Conservation (phyloP, 2,797 vertebrate genomes). For the Phataginus tricuspis region DNA sequence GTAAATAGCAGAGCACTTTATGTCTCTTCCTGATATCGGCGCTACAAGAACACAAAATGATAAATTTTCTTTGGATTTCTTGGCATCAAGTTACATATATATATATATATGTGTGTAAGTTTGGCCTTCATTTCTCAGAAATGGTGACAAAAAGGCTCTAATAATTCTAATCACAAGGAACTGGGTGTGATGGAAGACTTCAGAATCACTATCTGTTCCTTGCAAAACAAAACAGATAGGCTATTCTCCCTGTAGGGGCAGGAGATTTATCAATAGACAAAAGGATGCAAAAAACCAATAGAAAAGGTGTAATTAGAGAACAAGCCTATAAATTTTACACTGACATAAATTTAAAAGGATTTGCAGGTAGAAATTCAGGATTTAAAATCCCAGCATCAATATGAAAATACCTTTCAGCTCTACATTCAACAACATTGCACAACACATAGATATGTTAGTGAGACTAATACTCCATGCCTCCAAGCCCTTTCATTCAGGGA, state of each 20-base stretch:
- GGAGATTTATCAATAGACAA: slow-evolving; percentile 84
- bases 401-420: slow-evolving; percentile 48
- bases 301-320: slow-evolving; percentile 80
- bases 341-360: slow-evolving; percentile 78
- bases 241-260: slow-evolving; percentile 79
- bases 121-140: slow-evolving; percentile 77
- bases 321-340: slow-evolving; percentile 73
- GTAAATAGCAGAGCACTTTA: slow-evolving; percentile 64
- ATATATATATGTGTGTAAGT: slow-evolving; percentile 71
- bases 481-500: slow-evolving; percentile 56
- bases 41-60: slow-evolving; percentile 37
- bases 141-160: slow-evolving; percentile 83
- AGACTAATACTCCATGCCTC: slow-evolving; percentile 56
- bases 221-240: slow-evolving; percentile 81
- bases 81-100: slow-evolving; percentile 46
- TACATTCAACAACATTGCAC: slow-evolving; percentile 56
- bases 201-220: slow-evolving; percentile 79
- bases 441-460: slow-evolving; percentile 51
- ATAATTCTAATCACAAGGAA: slow-evolving; percentile 86
- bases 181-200: slow-evolving; percentile 81
- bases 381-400: slow-evolving; percentile 64
- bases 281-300: slow-evolving; percentile 79
- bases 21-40: slow-evolving; percentile 4
- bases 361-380: slow-evolving; percentile 59
- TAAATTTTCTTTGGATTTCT: slow-evolving; percentile 67